Percentiles rank a stretch among this genome's conserved stretches.
These are phyloP conservation scores for Entelurus aequoreus DNA, from an alignment of 2,113 vertebrate species.

Conservation along the genomic window DNA sequence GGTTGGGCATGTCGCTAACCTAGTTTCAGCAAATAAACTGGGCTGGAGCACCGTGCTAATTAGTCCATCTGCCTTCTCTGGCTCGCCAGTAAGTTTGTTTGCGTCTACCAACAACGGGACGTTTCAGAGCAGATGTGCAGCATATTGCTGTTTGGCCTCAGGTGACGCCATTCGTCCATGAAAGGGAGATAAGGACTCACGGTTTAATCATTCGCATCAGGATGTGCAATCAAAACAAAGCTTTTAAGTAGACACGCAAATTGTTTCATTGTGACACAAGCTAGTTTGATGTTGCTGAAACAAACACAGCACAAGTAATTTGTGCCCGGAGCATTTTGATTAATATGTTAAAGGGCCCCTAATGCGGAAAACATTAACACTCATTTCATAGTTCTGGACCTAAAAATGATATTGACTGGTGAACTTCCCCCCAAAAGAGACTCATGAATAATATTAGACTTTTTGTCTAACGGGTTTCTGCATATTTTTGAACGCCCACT, in stretches of 20 bases:
- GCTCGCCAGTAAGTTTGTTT: conserved; percentile 3
- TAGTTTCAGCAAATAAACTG: conserved; percentile 24
- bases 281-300: conserved; percentile 6
- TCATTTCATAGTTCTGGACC: no score
- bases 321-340: conserved; percentile 14
- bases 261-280: background rate
- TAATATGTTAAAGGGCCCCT: conserved; percentile 7
- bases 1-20: conserved; percentile 16
- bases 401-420: no score
- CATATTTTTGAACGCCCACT: no score
- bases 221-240: background rate
- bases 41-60: conserved; percentile 4
- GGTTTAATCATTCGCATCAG: background rate
- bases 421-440: no score
- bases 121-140: background rate
- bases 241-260: conserved; percentile 5
- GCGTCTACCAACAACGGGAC: conserved; percentile 3
- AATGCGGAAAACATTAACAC: no score
- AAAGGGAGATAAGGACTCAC: background rate
- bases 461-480: no score
- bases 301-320: conserved; percentile 6
- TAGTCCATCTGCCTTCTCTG: conserved; percentile 12
- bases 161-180: background rate
- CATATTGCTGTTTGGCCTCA: background rate
- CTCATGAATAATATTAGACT: no score